Base-by-base conservation (phyloP, 2,888 invertebrate genomes). In the Catocala fraxini region DNA sequence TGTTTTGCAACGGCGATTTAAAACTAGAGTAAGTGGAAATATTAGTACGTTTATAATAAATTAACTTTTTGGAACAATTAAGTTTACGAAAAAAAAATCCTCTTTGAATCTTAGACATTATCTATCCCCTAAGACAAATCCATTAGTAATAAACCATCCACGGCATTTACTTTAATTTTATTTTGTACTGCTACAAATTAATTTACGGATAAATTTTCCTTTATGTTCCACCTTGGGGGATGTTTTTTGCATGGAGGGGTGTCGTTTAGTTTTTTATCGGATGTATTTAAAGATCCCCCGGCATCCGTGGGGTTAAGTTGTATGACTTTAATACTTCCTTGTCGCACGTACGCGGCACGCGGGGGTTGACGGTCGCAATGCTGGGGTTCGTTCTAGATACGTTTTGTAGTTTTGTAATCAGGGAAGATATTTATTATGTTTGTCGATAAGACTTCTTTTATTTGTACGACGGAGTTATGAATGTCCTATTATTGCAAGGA, bases 181-280 rank as follows among this genome's bases (percentile, higher is more conserved):
- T 89, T 88, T 86, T 75, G 66, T 76, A 68, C 75, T 77, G 84
- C 75, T 86, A 84, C 91, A 93, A 94, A 93, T 94, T 94, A 93
- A 94, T 94, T 94, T 92, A 89, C 84, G 89, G 90, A 93, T 92
- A 93, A 93, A 93, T 94, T 93, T 90, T 88, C 90, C 84, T 92
- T 89, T 90, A 93, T 91, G 86, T 88, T 86, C 86, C 85, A 87
- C 79, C 79, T 77, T 80, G 82, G 87, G 90, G 90, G 87, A 83
- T 79, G 72, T 80, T 87, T 88, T 89, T 87, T 85, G 79, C 79
- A 73, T 70, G 56, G 83, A 82, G 88, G 90, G 91, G 92, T 87
- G 90, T 82, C 84, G 84, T 87, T 89, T 89, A 89, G 90, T 92
- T 93, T 92, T 91, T 93, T 93, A 93, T 94, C 91, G 92, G 89